Evolutionary conservation across 2,113 vertebrate species (phyloP), one percentile per base, ranked within the genome.

Genomic region (Oryzias celebensis): DNA sequence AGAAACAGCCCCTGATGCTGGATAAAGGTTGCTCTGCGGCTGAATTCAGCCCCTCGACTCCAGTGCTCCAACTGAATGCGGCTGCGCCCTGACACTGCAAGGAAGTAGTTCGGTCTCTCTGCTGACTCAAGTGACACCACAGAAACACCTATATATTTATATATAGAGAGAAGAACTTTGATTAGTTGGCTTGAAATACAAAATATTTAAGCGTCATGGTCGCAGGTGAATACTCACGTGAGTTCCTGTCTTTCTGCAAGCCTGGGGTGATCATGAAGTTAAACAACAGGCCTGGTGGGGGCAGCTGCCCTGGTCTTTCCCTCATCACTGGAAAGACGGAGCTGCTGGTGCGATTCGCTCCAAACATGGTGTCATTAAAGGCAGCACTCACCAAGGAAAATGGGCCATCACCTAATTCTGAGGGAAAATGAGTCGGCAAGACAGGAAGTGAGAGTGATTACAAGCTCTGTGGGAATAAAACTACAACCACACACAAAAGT

Each of bases 231-330:
- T 6, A 17, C 96, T 96, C 84, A 98, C 96, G 93, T 88, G 94
- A 93, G 57, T 92, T 85, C 78, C 93, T 93, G 69, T 97, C 94
- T 86, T 93, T 96, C 77, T 93, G 94, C 85, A 99, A 91, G 53
- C 94, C 95, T 55, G 92, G 89, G 54, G 95, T 97, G 84, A 99
- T 89, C 97, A 99, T 98, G 88, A 99, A 96, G 90, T 92, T 96
- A 85, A 96, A 97, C 81, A 95, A 89, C 24, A 94, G 75, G 54
- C 90, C 84, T 13, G 81, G 71, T n/a, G 83, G 61, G 48, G 88
- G 80, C 58, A 83, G 86, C 74, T 89, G 83, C 14, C 88, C 85
- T 24, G 81, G 64, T 68, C 87, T 85, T 3, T 70, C 88, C 90
- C 89, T 94, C 61, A 91, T 82, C 58, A 97, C 85, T 61, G 96